Percentiles rank a stretch among this genome's conserved stretches.
phyloP scores from a whole-genome alignment of 2,888 invertebrate genomes.

The Epiblema foenella region DNA sequence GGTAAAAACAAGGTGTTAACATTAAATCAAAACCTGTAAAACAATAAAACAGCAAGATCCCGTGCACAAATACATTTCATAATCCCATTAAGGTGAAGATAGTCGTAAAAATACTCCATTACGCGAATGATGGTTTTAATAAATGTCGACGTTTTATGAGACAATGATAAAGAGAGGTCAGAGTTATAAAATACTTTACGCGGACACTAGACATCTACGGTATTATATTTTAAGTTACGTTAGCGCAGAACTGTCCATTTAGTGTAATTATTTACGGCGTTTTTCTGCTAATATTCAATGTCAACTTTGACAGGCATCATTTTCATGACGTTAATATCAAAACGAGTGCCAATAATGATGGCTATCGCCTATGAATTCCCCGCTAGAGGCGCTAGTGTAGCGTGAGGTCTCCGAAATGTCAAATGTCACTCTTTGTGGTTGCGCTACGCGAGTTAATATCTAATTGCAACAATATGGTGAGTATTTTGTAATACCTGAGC shows the following conservation, averaged over 20 bases:
- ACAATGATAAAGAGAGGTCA: slow-evolving; percentile 38
- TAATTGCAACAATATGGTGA: no score
- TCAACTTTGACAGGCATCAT: no score
- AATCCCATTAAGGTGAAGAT: slow-evolving; percentile 25
- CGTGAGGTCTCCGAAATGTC: no score
- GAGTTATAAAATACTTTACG: slow-evolving; percentile 31
- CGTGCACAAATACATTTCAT: background rate
- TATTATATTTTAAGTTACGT: slow-evolving; percentile 2
- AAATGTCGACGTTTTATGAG: slow-evolving; percentile 40
- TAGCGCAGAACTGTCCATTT: background rate
- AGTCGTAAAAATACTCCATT: slow-evolving; percentile 33
- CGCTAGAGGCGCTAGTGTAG: no score
- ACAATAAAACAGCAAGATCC: background rate
- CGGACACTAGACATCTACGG: slow-evolving; percentile 10
- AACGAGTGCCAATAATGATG: no score
- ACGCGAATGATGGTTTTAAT: slow-evolving; percentile 41
- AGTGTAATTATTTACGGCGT: background rate
- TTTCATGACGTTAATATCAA: no score
- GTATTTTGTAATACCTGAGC: no score
- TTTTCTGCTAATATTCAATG: no score
- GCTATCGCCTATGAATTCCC: no score
- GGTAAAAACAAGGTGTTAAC: background rate
- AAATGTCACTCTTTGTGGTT: no score
- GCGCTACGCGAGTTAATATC: no score
- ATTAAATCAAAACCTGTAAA: background rate